Conservation (phyloP, 2,888 invertebrate species). For the Erebia epiphron region DNA sequence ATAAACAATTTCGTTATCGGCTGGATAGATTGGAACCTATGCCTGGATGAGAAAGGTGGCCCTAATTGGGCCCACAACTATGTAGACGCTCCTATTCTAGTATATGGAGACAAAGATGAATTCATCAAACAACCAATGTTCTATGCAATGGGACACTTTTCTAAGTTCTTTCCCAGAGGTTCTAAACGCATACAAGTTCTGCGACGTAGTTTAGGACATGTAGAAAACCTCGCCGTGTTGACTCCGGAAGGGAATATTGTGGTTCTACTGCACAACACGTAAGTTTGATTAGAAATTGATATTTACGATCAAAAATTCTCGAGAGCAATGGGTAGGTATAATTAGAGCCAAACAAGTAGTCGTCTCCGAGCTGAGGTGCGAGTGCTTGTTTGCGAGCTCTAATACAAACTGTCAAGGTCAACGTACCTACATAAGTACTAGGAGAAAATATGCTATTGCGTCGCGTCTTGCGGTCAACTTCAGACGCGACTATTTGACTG, state of each 20-base stretch:
- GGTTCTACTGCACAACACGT: constrained; percentile 66
- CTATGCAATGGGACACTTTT: constrained; percentile 91
- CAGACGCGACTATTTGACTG: no score
- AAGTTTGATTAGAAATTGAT: constrained; percentile 42
- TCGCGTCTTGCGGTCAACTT: no score
- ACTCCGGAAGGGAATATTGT: constrained; percentile 62
- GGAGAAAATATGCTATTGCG: no score
- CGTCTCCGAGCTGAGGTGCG: no score
- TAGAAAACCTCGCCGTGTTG: constrained; percentile 52
- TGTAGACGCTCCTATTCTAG: constrained; percentile 89
- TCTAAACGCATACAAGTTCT: constrained; percentile 65
- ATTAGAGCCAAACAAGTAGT: no score
- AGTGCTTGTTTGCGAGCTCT: no score
- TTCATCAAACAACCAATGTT: constrained; percentile 95
- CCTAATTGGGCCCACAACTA: constrained; percentile 90
- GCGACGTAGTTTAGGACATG: constrained; percentile 38
- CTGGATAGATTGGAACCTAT: constrained; percentile 96
- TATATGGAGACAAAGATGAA: constrained; percentile 76
- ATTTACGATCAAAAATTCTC: background rate
- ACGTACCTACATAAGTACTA: no score
- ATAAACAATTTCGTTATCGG: constrained; percentile 88
- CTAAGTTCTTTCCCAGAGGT: constrained; percentile 85
- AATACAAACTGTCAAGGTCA: no score
- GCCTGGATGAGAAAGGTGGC: constrained; percentile 88
- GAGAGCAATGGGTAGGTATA: no score